Base-by-base conservation (phyloP, 2,888 invertebrate species). In the Calliopum simillimum region DNA sequence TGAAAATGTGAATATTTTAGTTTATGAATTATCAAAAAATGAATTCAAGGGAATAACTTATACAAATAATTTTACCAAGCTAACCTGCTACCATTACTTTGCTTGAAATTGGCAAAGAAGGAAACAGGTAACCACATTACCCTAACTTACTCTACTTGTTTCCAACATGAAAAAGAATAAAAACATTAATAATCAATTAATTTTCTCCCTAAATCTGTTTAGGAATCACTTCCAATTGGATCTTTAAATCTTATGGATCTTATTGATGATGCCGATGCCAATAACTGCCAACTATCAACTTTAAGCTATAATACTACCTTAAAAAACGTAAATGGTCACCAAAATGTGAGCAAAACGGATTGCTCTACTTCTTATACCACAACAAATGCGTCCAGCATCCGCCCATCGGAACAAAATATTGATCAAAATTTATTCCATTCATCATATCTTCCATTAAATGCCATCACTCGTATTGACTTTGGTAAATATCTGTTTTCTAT, bases 211-310 rank as follows among this genome's bases (percentile, higher is more conserved):
- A 33, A 33, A 5, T 33, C 4, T 33, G 2, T 12, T 53, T 64
- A 63, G 63, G 33, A 63, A 44, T 21, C 19, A 4, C 41, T 55
- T 13, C 23, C 65, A 55, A 53, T 65, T 43, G 44, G 46, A 2
- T 65, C 65, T 19, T 23, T 65, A 8, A 65, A 25, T 44, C 43
- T 65, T 5, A 14, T 41, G 23, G 65, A 55, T 55, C 53, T 65
- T 13, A 65, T 55, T 53, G 65, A 21, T 19, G 55, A 65, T 6
- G 8, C 1, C 8, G 8, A 33, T 33, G 33, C 8, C 8, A 33
- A 33, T 33, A 33, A 33, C 16, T 55, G 55, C 14, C 43, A 65
- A 33, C 13, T 65, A 16, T 6, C 41, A 3, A 44, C 21, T 3
- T 16, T 43, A 3, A 53, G 33, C 16, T 41, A 43, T 12, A 33